Percentiles rank a stretch among this genome's conserved stretches.
phyloP scores from a whole-genome alignment of 2,113 vertebrate genomes.

The Leiothrix lutea region DNA sequence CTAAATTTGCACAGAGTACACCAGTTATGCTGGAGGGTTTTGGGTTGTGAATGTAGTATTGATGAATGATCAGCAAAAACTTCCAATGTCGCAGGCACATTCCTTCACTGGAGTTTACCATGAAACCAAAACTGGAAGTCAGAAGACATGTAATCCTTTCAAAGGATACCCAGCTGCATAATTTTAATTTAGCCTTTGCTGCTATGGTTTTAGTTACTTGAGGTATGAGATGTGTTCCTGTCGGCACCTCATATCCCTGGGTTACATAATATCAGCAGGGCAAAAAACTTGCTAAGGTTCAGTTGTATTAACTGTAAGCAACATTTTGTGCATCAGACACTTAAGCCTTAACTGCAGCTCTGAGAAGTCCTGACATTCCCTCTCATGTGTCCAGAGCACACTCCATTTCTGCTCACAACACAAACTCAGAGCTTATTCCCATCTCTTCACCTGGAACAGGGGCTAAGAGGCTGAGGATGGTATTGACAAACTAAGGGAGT shows the following conservation, averaged over 20 bases:
- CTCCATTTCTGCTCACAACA: background rate
- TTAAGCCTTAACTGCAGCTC: background rate
- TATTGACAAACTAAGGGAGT: background rate
- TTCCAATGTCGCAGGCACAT: rapidly evolving
- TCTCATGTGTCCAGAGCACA: background rate
- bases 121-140: background rate
- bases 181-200: background rate
- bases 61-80: background rate
- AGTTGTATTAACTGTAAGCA: background rate
- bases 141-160: background rate
- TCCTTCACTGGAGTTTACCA: background rate
- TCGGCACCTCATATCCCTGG: background rate
- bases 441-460: background rate
- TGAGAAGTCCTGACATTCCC: background rate
- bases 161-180: background rate
- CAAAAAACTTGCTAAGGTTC: background rate
- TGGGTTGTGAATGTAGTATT: background rate
- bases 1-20: background rate
- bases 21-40: background rate
- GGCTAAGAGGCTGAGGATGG: background rate
- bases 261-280: background rate
- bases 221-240: background rate
- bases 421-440: background rate
- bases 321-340: background rate
- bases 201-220: background rate